Evolutionary conservation across 2,797 vertebrate genomes (phyloP).

Genomic region (Cercopithecus mitis): DNA sequence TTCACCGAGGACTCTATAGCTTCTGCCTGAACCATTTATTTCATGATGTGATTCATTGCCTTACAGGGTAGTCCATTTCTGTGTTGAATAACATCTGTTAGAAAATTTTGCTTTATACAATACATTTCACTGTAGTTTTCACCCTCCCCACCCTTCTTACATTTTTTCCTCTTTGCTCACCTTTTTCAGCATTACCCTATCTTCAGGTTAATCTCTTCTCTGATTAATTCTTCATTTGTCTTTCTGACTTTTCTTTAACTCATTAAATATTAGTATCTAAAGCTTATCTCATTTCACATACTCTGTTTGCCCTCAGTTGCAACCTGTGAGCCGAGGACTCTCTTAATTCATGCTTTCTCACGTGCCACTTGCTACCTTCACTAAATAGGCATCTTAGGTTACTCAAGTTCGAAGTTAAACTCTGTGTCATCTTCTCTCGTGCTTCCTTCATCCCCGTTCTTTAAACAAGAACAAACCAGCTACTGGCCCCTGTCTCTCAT

Average conservation of each 20-base stretch:
- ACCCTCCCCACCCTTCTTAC: background rate
- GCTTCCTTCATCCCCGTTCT: background rate
- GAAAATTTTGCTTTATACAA: conserved; percentile 7
- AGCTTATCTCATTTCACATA: background rate
- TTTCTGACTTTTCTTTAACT: conserved; percentile 28
- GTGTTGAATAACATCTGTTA: conserved; percentile 13
- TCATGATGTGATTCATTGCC: conserved; percentile 7
- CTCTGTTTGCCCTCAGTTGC: background rate
- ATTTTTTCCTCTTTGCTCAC: background rate
- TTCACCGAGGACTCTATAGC: background rate
- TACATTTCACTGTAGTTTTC: background rate
- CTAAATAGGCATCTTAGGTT: background rate
- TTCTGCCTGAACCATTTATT: background rate
- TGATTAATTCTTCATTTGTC: background rate
- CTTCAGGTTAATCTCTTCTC: background rate
- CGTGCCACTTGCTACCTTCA: background rate
- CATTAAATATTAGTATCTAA: background rate
- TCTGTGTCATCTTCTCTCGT: background rate
- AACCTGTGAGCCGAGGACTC: background rate
- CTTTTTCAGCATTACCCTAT: background rate
- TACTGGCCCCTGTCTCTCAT: background rate
- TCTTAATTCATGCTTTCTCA: background rate
- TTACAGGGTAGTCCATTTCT: background rate
- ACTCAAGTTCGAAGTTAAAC: background rate
- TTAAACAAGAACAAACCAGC: background rate